Conservation (phyloP, 2,113 vertebrate genomes). For the Serilophus lunatus region DNA sequence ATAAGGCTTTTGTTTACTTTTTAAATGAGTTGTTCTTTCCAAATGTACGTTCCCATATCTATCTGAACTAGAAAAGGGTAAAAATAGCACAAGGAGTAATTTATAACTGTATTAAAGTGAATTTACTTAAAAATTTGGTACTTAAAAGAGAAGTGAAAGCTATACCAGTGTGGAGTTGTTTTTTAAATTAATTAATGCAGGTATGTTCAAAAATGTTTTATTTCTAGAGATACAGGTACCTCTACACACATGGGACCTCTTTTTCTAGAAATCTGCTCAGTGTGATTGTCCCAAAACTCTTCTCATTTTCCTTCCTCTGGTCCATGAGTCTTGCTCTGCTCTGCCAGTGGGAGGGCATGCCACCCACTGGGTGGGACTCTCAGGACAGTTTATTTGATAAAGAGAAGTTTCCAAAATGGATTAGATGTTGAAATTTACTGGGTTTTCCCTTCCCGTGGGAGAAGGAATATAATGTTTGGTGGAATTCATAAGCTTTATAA, state of each 20-base stretch:
- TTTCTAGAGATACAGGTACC: neutral
- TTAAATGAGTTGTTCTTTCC: neutral
- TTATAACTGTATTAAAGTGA: neutral
- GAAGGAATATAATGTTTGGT: neutral
- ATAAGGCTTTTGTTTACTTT: no score
- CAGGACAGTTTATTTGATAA: neutral
- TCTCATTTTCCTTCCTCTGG: neutral
- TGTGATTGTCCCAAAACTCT: neutral
- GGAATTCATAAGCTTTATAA: neutral
- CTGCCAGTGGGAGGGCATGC: fast-evolving
- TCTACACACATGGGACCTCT: fast-evolving
- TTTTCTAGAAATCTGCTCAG: neutral
- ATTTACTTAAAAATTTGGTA: neutral
- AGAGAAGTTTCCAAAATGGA: neutral
- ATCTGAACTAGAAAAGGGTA: neutral
- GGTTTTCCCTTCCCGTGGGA: neutral
- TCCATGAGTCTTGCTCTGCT: neutral
- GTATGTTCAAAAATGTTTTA: neutral
- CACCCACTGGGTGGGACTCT: neutral
- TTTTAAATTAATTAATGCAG: neutral
- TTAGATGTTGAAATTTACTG: neutral
- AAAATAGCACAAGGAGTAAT: neutral
- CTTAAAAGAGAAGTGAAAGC: neutral
- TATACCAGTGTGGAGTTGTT: neutral
- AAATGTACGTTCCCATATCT: neutral